Conservation (phyloP, 2,888 invertebrate genomes). For the Trichogramma dendrolimi region DNA sequence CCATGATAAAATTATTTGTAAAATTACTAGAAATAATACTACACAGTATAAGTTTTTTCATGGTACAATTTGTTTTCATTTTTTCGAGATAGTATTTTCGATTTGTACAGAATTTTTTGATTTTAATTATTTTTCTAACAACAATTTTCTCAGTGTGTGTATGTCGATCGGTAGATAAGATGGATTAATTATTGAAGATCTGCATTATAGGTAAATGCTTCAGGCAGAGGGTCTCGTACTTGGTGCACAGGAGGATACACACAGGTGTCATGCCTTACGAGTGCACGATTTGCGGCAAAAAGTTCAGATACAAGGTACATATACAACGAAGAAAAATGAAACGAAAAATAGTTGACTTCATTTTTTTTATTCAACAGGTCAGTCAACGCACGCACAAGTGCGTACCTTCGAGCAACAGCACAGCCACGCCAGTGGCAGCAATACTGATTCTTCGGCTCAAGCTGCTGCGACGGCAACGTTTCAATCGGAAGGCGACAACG, state of each 20-base stretch:
- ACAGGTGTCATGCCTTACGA: conserved; percentile 84
- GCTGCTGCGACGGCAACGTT: conserved; percentile 20
- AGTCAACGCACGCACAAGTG: conserved; percentile 82
- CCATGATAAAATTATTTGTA: no score
- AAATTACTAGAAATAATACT: no score
- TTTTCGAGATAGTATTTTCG: no score
- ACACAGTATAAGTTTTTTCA: no score
- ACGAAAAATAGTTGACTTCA: background rate
- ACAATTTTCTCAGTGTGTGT: background rate
- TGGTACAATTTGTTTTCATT: no score
- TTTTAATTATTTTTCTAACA: conserved; percentile 18
- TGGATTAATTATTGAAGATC: no score
- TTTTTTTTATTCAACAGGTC: conserved; percentile 54
- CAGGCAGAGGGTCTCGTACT: conserved; percentile 78
- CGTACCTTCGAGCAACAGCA: conserved; percentile 37
- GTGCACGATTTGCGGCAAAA: conserved; percentile 75
- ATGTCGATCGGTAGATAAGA: no score
- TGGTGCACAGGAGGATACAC: conserved; percentile 79
- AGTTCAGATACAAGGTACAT: conserved; percentile 73
- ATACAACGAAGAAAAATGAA: conserved; percentile 61
- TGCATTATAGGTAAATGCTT: conserved; percentile 70
- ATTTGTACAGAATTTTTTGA: background rate
- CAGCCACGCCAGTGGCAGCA: conserved; percentile 60
- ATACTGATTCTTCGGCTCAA: conserved; percentile 42
- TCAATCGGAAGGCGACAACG: conserved; percentile 4